These are phyloP conservation scores for Galaxias olidus DNA, from an alignment of 2,797 vertebrate genomes.

Conservation along the genomic window DNA sequence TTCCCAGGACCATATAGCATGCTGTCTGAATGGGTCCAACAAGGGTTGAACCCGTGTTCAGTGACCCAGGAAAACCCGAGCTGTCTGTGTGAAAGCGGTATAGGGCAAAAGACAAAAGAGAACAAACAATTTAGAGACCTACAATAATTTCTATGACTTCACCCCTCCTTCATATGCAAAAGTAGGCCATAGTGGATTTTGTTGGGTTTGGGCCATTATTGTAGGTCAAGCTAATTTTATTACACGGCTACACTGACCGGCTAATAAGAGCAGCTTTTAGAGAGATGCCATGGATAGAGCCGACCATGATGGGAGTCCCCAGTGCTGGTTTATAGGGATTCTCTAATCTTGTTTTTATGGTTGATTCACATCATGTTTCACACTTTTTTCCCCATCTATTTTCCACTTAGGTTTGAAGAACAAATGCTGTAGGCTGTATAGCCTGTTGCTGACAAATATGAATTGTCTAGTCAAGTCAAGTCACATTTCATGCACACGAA, in stretches of 20 bases:
- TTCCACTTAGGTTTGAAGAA: too few relatives aligned
- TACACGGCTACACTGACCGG: too few relatives aligned
- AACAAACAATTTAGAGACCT: conserved; percentile 36
- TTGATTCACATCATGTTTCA: conserved; percentile 47
- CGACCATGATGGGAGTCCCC: conserved; percentile 69
- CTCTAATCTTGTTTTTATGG: conserved; percentile 69
- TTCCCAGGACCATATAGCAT: too few relatives aligned
- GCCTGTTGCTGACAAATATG: too few relatives aligned
- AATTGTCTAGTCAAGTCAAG: too few relatives aligned
- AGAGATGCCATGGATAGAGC: conserved; percentile 14
- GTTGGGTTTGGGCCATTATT: conserved; percentile 5
- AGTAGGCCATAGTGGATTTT: conserved; percentile 38
- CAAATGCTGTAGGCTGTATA: too few relatives aligned
- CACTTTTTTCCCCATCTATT: too few relatives aligned
- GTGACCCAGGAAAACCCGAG: too few relatives aligned
- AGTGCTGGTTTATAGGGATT: conserved; percentile 55
- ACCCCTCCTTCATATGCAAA: conserved; percentile 53
- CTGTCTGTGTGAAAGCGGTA: too few relatives aligned
- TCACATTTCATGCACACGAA: too few relatives aligned
- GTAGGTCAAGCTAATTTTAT: background rate
- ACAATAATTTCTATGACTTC: conserved; percentile 59
- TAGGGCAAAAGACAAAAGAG: conserved; percentile 34
- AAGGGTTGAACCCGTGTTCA: too few relatives aligned
- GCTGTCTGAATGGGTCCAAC: too few relatives aligned
- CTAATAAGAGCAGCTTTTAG: conserved; percentile 3